Percentiles rank a stretch among this genome's conserved stretches.
phyloP scores from a whole-genome alignment of 2,888 invertebrate species.

The Diabrotica balteata region DNA sequence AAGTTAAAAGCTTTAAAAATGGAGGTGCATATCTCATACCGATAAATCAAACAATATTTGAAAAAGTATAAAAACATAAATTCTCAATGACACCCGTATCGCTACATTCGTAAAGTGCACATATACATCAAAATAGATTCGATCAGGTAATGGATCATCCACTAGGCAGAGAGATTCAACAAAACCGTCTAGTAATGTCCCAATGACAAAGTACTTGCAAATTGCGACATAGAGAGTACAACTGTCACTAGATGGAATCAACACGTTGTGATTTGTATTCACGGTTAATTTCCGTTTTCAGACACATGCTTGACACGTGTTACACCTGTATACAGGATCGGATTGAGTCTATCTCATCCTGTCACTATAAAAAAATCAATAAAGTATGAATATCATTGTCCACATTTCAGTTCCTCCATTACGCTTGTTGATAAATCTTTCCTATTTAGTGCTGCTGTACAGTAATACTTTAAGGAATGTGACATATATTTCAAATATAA shows the following conservation, averaged over 20 bases:
- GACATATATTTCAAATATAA: no score
- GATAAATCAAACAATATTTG: constrained; percentile 10
- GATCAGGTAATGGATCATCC: constrained; percentile 21
- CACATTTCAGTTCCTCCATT: no score
- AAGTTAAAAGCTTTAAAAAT: constrained; percentile 1
- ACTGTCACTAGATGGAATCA: constrained; percentile 38
- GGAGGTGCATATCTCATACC: background rate
- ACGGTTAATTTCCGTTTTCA: constrained; percentile 46
- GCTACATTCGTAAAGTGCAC: constrained; percentile 9
- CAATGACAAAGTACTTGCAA: constrained; percentile 37
- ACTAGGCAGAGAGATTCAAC: constrained; percentile 12
- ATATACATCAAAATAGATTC: constrained; percentile 13
- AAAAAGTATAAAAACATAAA: constrained; percentile 12
- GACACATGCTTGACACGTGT: constrained; percentile 42
- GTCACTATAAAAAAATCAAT: no score
- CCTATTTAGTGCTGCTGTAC: no score
- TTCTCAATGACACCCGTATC: constrained; percentile 9
- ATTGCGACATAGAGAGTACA: constrained; percentile 37
- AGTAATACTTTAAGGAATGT: no score
- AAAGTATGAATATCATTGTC: no score
- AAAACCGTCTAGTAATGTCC: constrained; percentile 24
- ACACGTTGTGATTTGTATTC: constrained; percentile 46
- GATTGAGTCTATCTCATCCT: background rate
- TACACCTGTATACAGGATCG: constrained; percentile 39
- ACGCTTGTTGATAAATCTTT: no score